Conservation (phyloP, 2,797 vertebrate species). For the Diplodus puntazzo region DNA sequence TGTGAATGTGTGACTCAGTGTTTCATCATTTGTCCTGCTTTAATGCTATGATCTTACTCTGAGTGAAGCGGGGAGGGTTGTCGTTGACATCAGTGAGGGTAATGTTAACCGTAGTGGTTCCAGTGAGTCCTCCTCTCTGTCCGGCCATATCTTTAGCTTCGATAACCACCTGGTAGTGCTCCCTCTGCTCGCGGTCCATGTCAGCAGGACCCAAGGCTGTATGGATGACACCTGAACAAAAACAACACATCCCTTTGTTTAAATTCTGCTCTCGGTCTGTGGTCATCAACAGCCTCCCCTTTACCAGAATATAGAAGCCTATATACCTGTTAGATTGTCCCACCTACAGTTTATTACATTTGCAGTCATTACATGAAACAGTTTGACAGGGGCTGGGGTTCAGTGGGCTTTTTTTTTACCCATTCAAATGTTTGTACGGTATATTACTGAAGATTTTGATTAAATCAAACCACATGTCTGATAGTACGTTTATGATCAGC, state of each 20-base stretch:
- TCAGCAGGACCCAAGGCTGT: slow-evolving; percentile 91
- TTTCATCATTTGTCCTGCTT: slow-evolving; percentile 31
- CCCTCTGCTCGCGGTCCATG: slow-evolving; percentile 95
- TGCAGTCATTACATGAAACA: no score
- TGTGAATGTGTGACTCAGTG: slow-evolving; percentile 9
- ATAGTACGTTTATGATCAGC: no score
- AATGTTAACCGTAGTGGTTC: slow-evolving; percentile 93
- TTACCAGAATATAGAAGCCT: no score
- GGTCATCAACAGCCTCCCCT: no score
- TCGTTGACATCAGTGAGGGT: slow-evolving; percentile 94
- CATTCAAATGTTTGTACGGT: no score
- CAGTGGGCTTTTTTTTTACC: no score
- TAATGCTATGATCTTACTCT: slow-evolving; percentile 86
- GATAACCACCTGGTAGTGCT: slow-evolving; percentile 95
- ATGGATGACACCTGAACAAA: slow-evolving; percentile 90
- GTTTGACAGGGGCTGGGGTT: no score
- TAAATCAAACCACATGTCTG: no score
- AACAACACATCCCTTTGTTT: not conserved
- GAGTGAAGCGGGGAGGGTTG: slow-evolving; percentile 92
- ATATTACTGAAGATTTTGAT: no score
- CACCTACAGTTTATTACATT: no score
- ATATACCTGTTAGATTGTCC: no score
- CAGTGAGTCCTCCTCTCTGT: slow-evolving; percentile 94
- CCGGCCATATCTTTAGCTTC: slow-evolving; percentile 98
- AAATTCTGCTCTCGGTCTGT: no score